A percentile compares a stretch with the other conserved stretches of the same genome.
Evolutionary conservation across 2,888 invertebrate species (phyloP).

Genomic region (Orthosia cruda): DNA sequence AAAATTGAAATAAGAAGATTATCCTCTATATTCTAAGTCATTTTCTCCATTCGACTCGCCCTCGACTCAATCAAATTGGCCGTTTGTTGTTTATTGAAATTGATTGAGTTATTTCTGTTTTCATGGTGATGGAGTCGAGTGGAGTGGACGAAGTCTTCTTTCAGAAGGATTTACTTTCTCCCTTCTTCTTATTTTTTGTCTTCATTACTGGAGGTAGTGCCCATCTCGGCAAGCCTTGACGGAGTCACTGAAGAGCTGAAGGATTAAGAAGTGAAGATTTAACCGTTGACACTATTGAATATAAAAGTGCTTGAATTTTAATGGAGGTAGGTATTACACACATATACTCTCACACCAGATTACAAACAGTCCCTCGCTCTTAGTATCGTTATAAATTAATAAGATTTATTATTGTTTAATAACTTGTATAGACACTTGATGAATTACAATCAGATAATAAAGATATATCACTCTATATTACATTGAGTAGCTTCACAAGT

Average conservation of each 20-base stretch:
- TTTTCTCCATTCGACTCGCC: background rate
- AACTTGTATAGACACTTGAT: constrained; percentile 61
- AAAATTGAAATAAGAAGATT: too few relatives aligned
- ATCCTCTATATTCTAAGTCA: background rate
- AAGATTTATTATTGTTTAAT: constrained; percentile 66
- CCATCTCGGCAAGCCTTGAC: too few relatives aligned
- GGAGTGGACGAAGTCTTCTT: background rate
- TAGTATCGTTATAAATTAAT: constrained; percentile 55
- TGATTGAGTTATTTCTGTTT: background rate
- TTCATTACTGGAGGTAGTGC: too few relatives aligned
- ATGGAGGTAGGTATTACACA: background rate
- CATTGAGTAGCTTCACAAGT: constrained; percentile 9
- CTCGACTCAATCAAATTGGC: too few relatives aligned
- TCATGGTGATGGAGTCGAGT: background rate
- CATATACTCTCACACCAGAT: constrained; percentile 11
- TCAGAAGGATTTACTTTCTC: too few relatives aligned
- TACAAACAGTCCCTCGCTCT: constrained; percentile 40
- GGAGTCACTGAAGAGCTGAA: too few relatives aligned
- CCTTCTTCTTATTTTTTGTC: too few relatives aligned
- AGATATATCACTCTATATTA: constrained; percentile 50
- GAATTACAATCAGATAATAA: constrained; percentile 64
- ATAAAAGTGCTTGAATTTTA: background rate
- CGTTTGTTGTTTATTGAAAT: background rate
- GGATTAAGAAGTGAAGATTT: background rate
- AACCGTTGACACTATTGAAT: background rate